Percentiles rank a stretch among this genome's conserved stretches.
Conservation (phyloP, 2,113 vertebrate species). For the Sylvia atricapilla region DNA sequence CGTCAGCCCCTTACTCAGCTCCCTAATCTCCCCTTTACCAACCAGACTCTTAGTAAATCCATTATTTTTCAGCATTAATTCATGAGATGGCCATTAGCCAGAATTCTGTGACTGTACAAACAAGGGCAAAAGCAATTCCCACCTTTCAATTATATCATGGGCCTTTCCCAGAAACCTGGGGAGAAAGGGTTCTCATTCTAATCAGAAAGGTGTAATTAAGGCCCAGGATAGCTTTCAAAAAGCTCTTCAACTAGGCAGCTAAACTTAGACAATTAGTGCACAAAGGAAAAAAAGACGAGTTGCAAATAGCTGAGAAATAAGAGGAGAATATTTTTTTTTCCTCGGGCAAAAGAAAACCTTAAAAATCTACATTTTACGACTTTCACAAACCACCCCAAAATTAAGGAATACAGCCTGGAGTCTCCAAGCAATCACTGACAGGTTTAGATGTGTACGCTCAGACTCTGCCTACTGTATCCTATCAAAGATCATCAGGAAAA, state of each 20-base stretch:
- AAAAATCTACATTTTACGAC: background rate
- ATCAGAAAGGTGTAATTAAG: background rate
- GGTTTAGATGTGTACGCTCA: background rate
- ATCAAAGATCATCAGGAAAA: background rate
- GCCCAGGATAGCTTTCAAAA: background rate
- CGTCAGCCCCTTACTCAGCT: slow-evolving; percentile 1
- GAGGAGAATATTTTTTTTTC: background rate
- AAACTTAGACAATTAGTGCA: background rate
- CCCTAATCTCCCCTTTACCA: slow-evolving; percentile 32
- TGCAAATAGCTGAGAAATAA: background rate
- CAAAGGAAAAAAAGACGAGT: background rate
- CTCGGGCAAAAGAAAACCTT: background rate
- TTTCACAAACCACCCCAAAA: background rate
- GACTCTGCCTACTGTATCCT: background rate
- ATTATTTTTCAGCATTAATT: slow-evolving; percentile 38
- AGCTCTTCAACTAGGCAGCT: background rate
- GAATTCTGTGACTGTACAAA: background rate
- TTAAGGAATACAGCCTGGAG: background rate
- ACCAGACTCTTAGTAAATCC: background rate
- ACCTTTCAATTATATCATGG: background rate
- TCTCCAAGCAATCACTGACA: background rate
- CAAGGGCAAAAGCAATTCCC: background rate
- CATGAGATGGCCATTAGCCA: slow-evolving; percentile 5
- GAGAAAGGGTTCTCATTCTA: background rate
- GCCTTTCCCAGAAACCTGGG: background rate